Evolutionary conservation across 2,888 invertebrate genomes (phyloP).

Genomic region (Zelleria hepariella): DNA sequence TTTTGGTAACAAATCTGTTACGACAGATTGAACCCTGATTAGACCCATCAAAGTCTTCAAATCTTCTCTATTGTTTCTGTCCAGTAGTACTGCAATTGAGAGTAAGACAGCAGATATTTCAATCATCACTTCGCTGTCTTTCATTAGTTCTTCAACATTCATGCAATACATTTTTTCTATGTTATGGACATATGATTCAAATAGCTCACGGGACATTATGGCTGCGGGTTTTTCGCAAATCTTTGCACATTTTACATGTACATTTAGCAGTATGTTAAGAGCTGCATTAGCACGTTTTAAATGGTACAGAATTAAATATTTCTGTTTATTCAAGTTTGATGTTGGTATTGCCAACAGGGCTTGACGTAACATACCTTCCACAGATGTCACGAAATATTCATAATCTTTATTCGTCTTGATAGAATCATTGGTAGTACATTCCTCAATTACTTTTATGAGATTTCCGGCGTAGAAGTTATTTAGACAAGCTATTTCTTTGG

Average conservation of each 20-base stretch:
- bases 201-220: background rate
- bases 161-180: background rate
- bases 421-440: background rate
- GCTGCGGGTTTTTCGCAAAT: background rate
- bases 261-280: conserved; percentile 29
- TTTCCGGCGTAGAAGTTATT: background rate
- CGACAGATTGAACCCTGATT: background rate
- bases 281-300: conserved; percentile 21
- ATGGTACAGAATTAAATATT: conserved; percentile 34
- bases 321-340: conserved; percentile 30
- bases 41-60: no score
- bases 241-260: conserved; percentile 12
- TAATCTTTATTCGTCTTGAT: background rate
- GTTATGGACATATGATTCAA: background rate
- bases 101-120: no score
- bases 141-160: no score
- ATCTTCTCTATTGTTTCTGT: no score
- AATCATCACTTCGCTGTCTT: no score
- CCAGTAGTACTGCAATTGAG: no score
- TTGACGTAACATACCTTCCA: background rate
- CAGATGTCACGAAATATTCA: background rate
- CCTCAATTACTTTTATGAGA: background rate
- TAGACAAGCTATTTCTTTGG: background rate
- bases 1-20: background rate
- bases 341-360: conserved; percentile 21